A percentile compares a stretch with the other conserved stretches of the same genome.
phyloP scores from a whole-genome alignment of 2,113 vertebrate genomes.

The Dunckerocampus dactyliophorus region DNA sequence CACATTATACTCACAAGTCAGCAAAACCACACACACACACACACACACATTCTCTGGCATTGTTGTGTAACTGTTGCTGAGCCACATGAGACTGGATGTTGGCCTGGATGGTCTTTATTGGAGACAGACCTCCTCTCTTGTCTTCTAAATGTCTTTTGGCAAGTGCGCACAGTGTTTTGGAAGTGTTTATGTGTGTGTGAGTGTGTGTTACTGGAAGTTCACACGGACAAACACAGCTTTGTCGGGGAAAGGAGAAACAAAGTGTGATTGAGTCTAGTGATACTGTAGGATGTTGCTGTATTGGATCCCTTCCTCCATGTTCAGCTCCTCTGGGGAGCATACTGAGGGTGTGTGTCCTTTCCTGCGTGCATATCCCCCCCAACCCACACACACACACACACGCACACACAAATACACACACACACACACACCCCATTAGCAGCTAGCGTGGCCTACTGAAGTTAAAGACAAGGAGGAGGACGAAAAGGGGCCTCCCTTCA shows the following conservation, averaged over 20 bases:
- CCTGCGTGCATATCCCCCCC: not conserved
- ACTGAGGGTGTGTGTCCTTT: slow-evolving; percentile 1
- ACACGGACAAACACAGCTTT: not conserved
- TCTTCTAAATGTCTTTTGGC: slow-evolving; percentile 13
- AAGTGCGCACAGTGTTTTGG: not conserved
- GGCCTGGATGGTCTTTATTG: slow-evolving; percentile 26
- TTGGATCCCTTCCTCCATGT: not conserved
- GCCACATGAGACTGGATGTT: slow-evolving; percentile 41
- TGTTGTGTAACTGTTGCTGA: slow-evolving; percentile 39
- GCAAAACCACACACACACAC: not conserved
- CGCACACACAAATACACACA: too few relatives aligned
- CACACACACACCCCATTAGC: not conserved
- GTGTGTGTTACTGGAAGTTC: not conserved
- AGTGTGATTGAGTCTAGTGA: too few relatives aligned
- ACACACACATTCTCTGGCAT: slow-evolving; percentile 26
- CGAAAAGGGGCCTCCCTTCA: not conserved
- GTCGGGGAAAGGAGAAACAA: too few relatives aligned
- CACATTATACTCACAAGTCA: too few relatives aligned
- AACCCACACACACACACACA: too few relatives aligned
- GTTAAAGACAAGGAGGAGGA: slow-evolving; percentile 6
- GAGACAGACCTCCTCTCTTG: slow-evolving; percentile 32
- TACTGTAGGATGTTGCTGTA: too few relatives aligned
- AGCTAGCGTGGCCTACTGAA: slow-evolving; percentile 7
- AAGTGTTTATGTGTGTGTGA: not conserved
- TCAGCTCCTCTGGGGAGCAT: not conserved